Evolutionary conservation across 2,797 vertebrate species (phyloP), one percentile per base, ranked within the genome.

Genomic region (Bufotes viridis): DNA sequence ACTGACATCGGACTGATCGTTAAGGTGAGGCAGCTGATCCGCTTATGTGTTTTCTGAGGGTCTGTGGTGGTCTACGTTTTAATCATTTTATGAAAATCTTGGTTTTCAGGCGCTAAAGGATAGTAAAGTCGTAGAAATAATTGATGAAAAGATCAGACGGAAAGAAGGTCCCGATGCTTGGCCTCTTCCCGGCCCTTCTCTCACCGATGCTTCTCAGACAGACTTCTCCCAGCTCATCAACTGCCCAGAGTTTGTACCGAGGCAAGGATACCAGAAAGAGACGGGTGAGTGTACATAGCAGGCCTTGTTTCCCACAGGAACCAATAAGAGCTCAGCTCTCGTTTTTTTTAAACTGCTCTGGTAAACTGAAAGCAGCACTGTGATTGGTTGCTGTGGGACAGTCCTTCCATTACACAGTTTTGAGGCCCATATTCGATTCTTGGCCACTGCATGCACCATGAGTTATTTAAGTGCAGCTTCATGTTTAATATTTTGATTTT

Each of bases 221-320:
- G 98, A 99, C 91, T 99, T 99, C 91, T 96, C 97, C 0, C 98
- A 98, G 91, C 97, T 99, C 91, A 97, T 99, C 91, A 96, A 99
- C 93, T 99, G 98, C 89, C 97, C 98, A 0, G 98, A 99, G 93
- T 99, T 99, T 86, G 94, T 99, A 83, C 98, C 98, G 0, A 94
- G 98, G 24, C 97, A 97, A 87, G 92, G 94, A 86, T 93, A 91
- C 3, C 97, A 97, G 87, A 97, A 97, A 0, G 95, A 96, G 88
- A 96, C 96, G 60, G 95, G 96, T 96, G 78, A 91, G 94, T 10
- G 69, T 51, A 5, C 22, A 51, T 17, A 42, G 1, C 3, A n/a
- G 22, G 34, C 14, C 29, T 9, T 12, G 34, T 49, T 49, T 7
- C 34, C 18, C 8, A 49, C 49, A 42, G 70, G 2, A 74, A 49